Base-by-base conservation (phyloP, 1,140 invertebrate genomes). In the Ceratitis capitata region DNA sequence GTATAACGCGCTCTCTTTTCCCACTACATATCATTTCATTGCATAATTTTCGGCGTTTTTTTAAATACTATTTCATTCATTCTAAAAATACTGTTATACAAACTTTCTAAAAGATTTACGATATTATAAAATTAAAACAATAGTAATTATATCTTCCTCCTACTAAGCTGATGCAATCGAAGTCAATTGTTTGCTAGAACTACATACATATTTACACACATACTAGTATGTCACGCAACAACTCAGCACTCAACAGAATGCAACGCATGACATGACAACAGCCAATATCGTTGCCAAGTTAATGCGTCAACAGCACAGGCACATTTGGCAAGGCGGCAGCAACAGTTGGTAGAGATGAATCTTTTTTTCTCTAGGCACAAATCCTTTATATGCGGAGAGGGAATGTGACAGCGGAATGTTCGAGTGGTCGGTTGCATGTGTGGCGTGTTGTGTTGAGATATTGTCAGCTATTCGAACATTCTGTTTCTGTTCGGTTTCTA, bases 321-420 rank as follows among this genome's bases (percentile, higher is more conserved):
- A 78, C n/a, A 78, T 78, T 78, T 78, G 69, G 35, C 69, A 78
- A 35, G 26, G 45, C 23, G 39, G 39, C 39, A 45, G 39, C 39
- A 78, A 78, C 69, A 78, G 69, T 78, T 78, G 69, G 69, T 45
- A 42, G n/a, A n/a, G n/a, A n/a, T n/a, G n/a, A n/a, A n/a, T n/a
- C n/a, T n/a, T n/a, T n/a, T n/a, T n/a, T n/a, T n/a, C n/a, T 78
- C 45, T 78, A 45, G 35, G 39, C 69, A 42, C n/a, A 78, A 26
- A 23, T n/a, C 35, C 35, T 42, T 9, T 39, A 47, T 19, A n/a
- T n/a, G n/a, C 1, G 2, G 42, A 10, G 1, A 26, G 56, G n/a
- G 69, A 39, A 9, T 78, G 2, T 10, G 10, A 10, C 19, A 5
- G 35, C n/a, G 39, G 45, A 45, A 16, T 4, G 26, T 19, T 5